Base-by-base conservation (phyloP, 2,888 invertebrate genomes). In the Cephus rjabovi region DNA sequence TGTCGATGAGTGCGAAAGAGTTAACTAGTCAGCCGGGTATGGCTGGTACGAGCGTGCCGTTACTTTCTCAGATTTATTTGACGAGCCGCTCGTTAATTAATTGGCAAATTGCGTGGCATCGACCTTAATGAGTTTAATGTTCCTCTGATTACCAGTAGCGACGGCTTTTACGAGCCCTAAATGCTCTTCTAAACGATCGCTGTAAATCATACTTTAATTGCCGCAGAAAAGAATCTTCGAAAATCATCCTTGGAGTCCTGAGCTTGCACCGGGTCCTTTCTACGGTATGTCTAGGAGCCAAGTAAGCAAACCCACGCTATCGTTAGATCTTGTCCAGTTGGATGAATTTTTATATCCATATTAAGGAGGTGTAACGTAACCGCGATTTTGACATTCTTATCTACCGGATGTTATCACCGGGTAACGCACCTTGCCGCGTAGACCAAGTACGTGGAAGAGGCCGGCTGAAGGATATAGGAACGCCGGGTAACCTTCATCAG, bases 121-220 rank as follows among this genome's bases (percentile, higher is more conserved):
- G 76, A 34, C 69, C 75, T 80, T 86, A 84, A 87, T 85, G 86
- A 87, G 82, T 85, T 85, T 86, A 86, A 87, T 86, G 82, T 80
- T 76, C 79, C 69, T 77, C 80, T 86, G 86, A 87, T 87, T 85
- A 86, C 85, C 85, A 80, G 84, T 86, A 86, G 86, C 86, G 75
- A 75, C 75, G 82, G 86, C 80, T 82, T 87, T 87, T 87, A 87
- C 84, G 86, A 84, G 77, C 83, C 81, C 74, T 85, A 83, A 87
- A 84, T 78, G 83, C 81, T 84, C 79, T 69, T 76, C 81, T 82
- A 84, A 86, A 86, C 82, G 86, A 71, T 84, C 83, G 81, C 80
- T 83, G 84, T 87, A 87, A 87, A 87, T 87, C 87, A 87, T 86
- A 85, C 85, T 85, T 80, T 83, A 86, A 86, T 86, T 83, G 85